phyloP scores from a whole-genome alignment of 2,113 vertebrate species.

The Merops nubicus region DNA sequence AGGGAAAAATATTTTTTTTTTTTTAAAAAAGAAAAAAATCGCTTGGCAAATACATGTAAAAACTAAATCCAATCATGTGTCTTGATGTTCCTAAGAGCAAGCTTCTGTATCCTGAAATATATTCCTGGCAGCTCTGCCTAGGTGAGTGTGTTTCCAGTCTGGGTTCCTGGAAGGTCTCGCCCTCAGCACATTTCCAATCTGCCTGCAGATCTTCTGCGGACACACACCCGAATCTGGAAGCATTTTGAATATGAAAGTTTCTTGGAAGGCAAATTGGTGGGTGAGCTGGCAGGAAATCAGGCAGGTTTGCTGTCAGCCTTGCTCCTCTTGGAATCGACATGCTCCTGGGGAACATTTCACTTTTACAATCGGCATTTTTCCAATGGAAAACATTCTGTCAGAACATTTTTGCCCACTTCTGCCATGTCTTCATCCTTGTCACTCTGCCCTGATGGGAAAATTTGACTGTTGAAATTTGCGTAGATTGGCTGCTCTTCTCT shows the following conservation, averaged over 20 bases:
- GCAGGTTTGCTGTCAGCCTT: neutral
- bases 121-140: neutral
- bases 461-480: neutral
- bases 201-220: neutral
- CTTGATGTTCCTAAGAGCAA: neutral
- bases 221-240: neutral
- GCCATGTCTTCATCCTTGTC: neutral
- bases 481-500: neutral
- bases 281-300: neutral
- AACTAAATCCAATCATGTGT: neutral
- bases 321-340: neutral
- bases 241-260: neutral
- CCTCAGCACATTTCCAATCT: neutral
- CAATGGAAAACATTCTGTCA: constrained; percentile 2
- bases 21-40: neutral
- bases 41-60: neutral
- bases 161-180: fast-evolving
- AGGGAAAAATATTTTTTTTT: neutral
- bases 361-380: neutral
- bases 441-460: neutral
- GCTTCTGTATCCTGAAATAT: neutral
- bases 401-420: neutral
- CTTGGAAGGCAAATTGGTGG: neutral
- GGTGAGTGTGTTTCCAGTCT: neutral
- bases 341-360: fast-evolving